Conservation (phyloP, 2,113 vertebrate species). For the Leucoraja erinaceus region DNA sequence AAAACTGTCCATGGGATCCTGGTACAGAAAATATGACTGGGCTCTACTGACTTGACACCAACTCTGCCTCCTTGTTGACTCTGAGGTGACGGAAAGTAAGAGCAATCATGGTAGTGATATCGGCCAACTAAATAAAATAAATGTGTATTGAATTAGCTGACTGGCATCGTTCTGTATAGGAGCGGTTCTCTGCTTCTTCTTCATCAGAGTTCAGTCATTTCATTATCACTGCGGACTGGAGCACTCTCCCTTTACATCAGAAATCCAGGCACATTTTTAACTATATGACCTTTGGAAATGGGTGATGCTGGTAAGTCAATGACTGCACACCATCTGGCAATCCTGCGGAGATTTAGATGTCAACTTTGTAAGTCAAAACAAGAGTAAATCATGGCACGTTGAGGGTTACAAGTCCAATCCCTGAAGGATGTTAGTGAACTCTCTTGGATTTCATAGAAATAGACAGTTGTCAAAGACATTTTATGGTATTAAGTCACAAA, state of each 20-base stretch:
- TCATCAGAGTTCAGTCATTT: neutral
- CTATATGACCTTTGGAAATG: neutral
- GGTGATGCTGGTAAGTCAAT: neutral
- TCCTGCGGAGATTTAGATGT: neutral
- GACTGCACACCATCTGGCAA: neutral
- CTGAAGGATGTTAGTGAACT: neutral
- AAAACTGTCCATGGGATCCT: no score
- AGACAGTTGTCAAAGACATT: neutral
- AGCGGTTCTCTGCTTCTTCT: neutral
- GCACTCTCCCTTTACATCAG: neutral
- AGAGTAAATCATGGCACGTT: neutral
- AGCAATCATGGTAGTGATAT: neutral
- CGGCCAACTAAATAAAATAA: neutral
- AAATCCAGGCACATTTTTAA: neutral
- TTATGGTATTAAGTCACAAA: neutral
- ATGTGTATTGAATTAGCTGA: no score
- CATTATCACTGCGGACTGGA: neutral
- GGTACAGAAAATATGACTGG: neutral
- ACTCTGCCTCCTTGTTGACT: neutral
- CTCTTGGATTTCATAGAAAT: neutral
- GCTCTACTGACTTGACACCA: neutral
- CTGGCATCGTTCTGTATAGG: no score
- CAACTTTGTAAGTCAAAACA: neutral
- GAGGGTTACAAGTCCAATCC: neutral
- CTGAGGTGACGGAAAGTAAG: neutral